These are phyloP conservation scores for Drosophila tripunctata DNA, from an alignment of 2,888 invertebrate genomes.

Conservation along the genomic window DNA sequence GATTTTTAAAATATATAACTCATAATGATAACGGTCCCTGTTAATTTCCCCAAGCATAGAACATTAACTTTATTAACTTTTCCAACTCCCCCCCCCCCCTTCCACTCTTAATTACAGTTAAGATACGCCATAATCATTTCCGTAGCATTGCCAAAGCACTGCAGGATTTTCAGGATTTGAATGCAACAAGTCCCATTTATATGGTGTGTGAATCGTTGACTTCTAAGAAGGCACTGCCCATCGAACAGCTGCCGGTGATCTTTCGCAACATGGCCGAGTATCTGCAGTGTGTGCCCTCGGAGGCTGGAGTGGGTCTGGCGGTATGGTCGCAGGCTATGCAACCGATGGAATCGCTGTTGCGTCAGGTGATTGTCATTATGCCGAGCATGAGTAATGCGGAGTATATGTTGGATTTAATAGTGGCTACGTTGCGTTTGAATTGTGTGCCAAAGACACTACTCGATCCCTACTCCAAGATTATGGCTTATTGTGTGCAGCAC, in stretches of 20 bases:
- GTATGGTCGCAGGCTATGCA: slow-evolving; percentile 92
- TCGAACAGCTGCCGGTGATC: slow-evolving; percentile 90
- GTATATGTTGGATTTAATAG: slow-evolving; percentile 90
- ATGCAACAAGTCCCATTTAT: slow-evolving; percentile 96
- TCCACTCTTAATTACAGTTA: slow-evolving; percentile 63
- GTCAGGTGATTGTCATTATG: slow-evolving; percentile 89
- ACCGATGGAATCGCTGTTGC: slow-evolving; percentile 94
- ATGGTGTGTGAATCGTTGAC: slow-evolving; percentile 91
- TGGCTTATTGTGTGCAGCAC: slow-evolving; percentile 96
- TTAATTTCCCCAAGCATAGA: too few species aligned
- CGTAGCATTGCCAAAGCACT: slow-evolving; percentile 96
- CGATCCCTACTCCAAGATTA: slow-evolving; percentile 97
- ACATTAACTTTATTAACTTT: neutral
- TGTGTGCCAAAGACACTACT: slow-evolving; percentile 89
- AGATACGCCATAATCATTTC: slow-evolving; percentile 91
- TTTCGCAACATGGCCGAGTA: slow-evolving; percentile 97
- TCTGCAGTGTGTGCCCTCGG: slow-evolving; percentile 95
- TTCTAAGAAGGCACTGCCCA: slow-evolving; percentile 90
- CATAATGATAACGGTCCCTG: too few species aligned
- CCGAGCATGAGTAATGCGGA: slow-evolving; percentile 89
- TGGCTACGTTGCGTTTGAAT: slow-evolving; percentile 92
- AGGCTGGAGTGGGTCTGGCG: slow-evolving; percentile 89
- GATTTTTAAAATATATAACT: too few species aligned
- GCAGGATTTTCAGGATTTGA: slow-evolving; percentile 97
- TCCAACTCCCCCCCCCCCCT: neutral